A percentile compares a stretch with the other conserved stretches of the same genome.
phyloP scores from a whole-genome alignment of 2,888 invertebrate species.

The Exocentrus adspersus region DNA sequence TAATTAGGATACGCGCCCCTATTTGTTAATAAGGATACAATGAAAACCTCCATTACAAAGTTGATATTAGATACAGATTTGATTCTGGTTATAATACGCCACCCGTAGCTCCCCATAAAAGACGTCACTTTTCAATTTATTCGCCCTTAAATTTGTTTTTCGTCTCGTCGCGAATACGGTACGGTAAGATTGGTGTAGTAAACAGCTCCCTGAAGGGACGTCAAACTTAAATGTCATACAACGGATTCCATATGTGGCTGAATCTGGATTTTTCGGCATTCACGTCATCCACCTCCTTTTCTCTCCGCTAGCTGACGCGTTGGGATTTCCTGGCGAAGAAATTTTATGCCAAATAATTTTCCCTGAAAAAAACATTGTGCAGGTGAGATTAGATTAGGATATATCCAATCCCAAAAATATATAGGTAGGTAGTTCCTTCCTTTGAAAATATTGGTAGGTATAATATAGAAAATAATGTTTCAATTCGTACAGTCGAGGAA shows the following conservation, averaged over 20 bases:
- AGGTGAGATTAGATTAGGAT: no score
- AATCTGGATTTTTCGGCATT: slow-evolving; percentile 31
- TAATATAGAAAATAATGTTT: no score
- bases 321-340: neutral
- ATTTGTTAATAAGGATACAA: slow-evolving; percentile 9
- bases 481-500: no score
- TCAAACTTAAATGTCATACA: slow-evolving; percentile 62
- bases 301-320: neutral
- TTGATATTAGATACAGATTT: slow-evolving; percentile 30
- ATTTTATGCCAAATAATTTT: neutral
- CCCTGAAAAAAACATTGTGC: no score
- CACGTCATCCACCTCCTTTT: slow-evolving; percentile 26
- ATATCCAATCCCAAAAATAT: no score
- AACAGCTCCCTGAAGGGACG: slow-evolving; percentile 61
- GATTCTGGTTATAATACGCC: slow-evolving; percentile 42
- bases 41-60: slow-evolving; percentile 22
- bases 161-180: slow-evolving; percentile 48
- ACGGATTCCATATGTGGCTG: slow-evolving; percentile 55
- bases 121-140: slow-evolving; percentile 60
- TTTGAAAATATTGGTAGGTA: no score
- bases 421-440: no score
- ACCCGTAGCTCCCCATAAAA: slow-evolving; percentile 50
- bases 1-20: neutral
- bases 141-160: slow-evolving; percentile 59
- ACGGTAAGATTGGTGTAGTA: slow-evolving; percentile 61